Evolutionary conservation across 2,888 invertebrate genomes (phyloP).

Genomic region (Brachyopa scutellaris): DNA sequence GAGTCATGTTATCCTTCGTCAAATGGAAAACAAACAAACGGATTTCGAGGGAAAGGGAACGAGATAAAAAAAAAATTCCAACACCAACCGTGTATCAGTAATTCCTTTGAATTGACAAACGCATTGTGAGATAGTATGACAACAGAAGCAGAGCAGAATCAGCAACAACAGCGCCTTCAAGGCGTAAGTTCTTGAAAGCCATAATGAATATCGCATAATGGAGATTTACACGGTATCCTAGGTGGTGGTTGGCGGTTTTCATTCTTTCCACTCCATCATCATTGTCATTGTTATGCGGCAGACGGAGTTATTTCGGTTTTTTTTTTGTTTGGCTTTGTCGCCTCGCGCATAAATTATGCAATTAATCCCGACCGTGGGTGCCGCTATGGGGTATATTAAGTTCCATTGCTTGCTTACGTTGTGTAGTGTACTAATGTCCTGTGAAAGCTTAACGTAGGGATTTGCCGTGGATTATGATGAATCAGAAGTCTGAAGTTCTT

Average conservation of each 20-base stretch:
- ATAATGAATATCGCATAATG: conserved; percentile 49
- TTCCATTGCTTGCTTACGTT: not conserved
- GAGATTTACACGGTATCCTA: conserved; percentile 52
- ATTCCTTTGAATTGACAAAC: conserved; percentile 55
- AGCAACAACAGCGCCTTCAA: conserved; percentile 22
- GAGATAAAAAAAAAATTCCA: not conserved
- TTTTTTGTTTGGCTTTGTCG: conserved; percentile 14
- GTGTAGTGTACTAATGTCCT: conserved; percentile 14
- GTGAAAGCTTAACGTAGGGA: conserved; percentile 38
- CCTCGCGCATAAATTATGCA: conserved; percentile 62
- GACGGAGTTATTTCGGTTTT: conserved; percentile 12
- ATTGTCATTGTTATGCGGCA: conserved; percentile 24
- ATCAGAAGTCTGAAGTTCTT: conserved; percentile 54
- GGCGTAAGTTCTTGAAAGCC: conserved; percentile 46
- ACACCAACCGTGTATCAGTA: conserved; percentile 25
- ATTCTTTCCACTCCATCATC: conserved; percentile 47
- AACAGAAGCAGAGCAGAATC: not conserved
- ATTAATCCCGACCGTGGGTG: conserved; percentile 56
- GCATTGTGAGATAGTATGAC: conserved; percentile 12
- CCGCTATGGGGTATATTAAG: conserved; percentile 9
- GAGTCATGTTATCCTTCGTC: conserved; percentile 13
- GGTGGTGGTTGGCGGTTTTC: conserved; percentile 31
- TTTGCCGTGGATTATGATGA: conserved; percentile 55
- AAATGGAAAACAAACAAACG: conserved; percentile 18
- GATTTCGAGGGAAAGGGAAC: not conserved